Conservation (phyloP, 35 echinoderm and acorn worm genomes). For the Ophiothrix spiculata region DNA sequence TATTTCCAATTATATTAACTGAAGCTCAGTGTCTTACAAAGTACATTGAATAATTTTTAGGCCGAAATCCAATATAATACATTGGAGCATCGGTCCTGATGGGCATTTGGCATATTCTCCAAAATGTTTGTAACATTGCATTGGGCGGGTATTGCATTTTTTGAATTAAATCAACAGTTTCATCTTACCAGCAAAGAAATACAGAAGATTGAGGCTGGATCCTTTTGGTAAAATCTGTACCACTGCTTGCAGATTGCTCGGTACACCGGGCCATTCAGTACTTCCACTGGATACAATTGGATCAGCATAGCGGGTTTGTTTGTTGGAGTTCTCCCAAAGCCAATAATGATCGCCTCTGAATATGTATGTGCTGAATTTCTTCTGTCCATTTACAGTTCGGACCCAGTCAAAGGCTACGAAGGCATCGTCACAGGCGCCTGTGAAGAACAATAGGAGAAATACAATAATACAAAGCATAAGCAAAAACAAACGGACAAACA, state of each 20-base stretch:
- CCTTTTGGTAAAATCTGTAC: slow-evolving; percentile 56
- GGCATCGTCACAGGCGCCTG: slow-evolving; percentile 55
- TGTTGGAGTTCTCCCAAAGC: slow-evolving; percentile 68
- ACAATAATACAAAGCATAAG: too few relatives aligned
- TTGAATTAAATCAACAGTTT: background rate
- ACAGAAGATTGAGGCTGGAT: slow-evolving; percentile 39
- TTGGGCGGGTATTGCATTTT: too few relatives aligned
- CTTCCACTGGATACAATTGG: slow-evolving; percentile 14
- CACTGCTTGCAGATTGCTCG: slow-evolving; percentile 62
- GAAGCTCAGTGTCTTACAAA: too few relatives aligned
- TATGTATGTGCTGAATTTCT: slow-evolving; percentile 69
- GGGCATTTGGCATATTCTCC: too few relatives aligned
- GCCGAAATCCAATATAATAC: too few relatives aligned
- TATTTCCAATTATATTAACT: too few relatives aligned
- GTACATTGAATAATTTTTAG: too few relatives aligned
- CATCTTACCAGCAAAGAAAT: slow-evolving; percentile 87
- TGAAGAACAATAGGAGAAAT: too few relatives aligned
- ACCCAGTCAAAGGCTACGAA: slow-evolving; percentile 91
- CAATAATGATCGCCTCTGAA: slow-evolving; percentile 52
- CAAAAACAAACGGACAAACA: too few relatives aligned
- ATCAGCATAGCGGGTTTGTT: slow-evolving; percentile 44
- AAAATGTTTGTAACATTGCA: too few relatives aligned
- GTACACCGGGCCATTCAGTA: slow-evolving; percentile 40
- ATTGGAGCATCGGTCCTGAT: too few relatives aligned
- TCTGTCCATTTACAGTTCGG: background rate